Evolutionary conservation across 2,888 invertebrate species (phyloP), one percentile per base, ranked within the genome.

Genomic region (Azorinus chamasolen): DNA sequence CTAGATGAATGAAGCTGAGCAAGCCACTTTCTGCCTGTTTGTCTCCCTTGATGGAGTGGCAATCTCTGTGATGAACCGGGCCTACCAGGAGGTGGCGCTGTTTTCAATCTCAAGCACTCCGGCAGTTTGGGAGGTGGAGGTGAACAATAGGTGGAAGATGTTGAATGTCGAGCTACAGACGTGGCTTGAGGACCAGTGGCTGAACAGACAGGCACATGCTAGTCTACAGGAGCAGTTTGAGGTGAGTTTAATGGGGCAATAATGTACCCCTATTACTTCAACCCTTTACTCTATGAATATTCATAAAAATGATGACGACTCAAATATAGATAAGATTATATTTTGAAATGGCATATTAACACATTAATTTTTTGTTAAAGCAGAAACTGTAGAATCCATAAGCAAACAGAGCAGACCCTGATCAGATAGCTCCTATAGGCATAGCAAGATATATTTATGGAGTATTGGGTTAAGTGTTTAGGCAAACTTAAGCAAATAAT

Each of bases 121-220:
- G 0, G 95, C 97, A 0, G 94, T 96, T 72, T 97, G 97, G 97
- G 96, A 97, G 92, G 96, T 97, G 1, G 96, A 96, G 87, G 95
- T 96, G 0, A 96, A 96, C 20, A 95, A 95, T 84, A 95, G 95
- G 88, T 97, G 97, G 97, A 96, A 96, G 91, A 95, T 95, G 39
- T 93, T 97, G 2, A 96, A 96, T 0, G 94, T 96, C 37, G 97
- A 97, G 87, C 91, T 97, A 24, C 96, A 96, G 3, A 95, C 96
- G 0, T 97, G 97, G 97, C 94, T 97, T 54, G 97, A 97, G 91
- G 96, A 96, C 82, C 96, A 96, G 88, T 96, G 96, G 93, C 94
- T 94, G 85, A 94, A 95, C 27, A 95, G 95, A 16, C 95, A 95
- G 83, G 95, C 95, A 86, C 95, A 95, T 88, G 96, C 96, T 58